These are phyloP conservation scores for Heliocidaris tuberculata DNA, from an alignment of 35 echinoderm and acorn worm species.

Conservation along the genomic window DNA sequence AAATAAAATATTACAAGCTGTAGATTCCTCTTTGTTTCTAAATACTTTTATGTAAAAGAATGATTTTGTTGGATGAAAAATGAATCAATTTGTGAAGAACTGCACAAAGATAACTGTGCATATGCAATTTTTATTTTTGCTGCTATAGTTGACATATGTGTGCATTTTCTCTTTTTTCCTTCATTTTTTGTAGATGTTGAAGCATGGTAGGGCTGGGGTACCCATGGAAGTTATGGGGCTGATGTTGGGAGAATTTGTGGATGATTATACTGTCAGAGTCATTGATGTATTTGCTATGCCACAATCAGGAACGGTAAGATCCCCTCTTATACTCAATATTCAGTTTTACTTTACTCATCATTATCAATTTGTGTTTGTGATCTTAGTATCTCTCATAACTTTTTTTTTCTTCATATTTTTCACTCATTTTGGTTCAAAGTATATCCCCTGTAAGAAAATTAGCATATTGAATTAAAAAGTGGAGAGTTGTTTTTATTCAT, in stretches of 20 bases:
- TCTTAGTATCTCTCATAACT: not conserved
- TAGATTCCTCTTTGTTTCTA: too few species aligned
- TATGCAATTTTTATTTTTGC: too few species aligned
- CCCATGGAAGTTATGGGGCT: slow-evolving; percentile 99
- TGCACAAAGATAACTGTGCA: too few species aligned
- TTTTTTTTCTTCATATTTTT: not conserved
- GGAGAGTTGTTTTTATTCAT: too few species aligned
- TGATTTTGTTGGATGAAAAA: too few species aligned
- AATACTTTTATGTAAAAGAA: too few species aligned
- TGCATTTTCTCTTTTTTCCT: not conserved
- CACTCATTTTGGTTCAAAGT: too few species aligned
- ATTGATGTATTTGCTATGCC: slow-evolving; percentile 99
- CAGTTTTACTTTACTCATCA: not conserved
- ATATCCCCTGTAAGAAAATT: too few species aligned
- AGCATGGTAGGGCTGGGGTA: slow-evolving; percentile 97
- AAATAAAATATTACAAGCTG: too few species aligned
- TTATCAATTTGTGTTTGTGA: not conserved
- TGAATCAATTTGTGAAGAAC: too few species aligned
- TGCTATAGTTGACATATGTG: not conserved
- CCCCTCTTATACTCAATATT: not conserved
- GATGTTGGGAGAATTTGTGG: slow-evolving; percentile 99
- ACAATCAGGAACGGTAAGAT: slow-evolving; percentile 96
- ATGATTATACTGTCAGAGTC: slow-evolving; percentile 97
- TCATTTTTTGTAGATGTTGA: slow-evolving; percentile 80
- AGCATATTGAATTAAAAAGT: too few species aligned